Conservation (phyloP, 2,113 vertebrate genomes). For the Calyptomena viridis region DNA sequence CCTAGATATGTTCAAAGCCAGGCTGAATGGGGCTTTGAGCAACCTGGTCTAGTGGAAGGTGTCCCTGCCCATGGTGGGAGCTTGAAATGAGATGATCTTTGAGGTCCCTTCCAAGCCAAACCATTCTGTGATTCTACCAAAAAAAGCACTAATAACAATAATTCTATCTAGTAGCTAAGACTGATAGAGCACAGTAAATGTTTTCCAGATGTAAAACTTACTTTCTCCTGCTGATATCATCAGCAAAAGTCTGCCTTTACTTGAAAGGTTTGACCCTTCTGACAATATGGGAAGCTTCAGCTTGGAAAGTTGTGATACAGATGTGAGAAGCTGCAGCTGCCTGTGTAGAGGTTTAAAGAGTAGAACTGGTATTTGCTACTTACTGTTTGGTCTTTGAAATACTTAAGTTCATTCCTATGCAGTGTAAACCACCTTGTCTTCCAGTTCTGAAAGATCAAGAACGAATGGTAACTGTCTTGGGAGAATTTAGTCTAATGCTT, state of each 20-base stretch:
- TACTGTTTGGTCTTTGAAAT: conserved; percentile 95
- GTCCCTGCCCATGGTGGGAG: no score
- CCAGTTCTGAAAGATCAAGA: conserved; percentile 83
- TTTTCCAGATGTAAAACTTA: background rate
- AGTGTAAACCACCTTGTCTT: conserved; percentile 97
- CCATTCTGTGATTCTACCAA: background rate
- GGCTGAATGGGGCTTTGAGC: background rate
- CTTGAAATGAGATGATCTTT: background rate
- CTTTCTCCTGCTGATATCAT: background rate
- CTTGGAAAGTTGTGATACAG: background rate
- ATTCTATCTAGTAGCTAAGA: background rate
- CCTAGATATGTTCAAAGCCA: background rate
- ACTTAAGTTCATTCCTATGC: conserved; percentile 91
- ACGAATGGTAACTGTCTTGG: background rate
- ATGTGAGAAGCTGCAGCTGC: background rate
- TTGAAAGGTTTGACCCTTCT: background rate
- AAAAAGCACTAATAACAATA: background rate
- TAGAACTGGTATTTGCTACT: conserved; percentile 47
- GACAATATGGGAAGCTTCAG: background rate
- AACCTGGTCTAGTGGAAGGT: background rate
- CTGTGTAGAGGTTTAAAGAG: background rate
- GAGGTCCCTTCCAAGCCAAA: background rate
- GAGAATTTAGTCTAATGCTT: background rate
- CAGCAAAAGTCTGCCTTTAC: background rate
- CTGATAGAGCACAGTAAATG: background rate